Conservation (phyloP, 2,113 vertebrate species). For the Nesospiza acunhae region DNA sequence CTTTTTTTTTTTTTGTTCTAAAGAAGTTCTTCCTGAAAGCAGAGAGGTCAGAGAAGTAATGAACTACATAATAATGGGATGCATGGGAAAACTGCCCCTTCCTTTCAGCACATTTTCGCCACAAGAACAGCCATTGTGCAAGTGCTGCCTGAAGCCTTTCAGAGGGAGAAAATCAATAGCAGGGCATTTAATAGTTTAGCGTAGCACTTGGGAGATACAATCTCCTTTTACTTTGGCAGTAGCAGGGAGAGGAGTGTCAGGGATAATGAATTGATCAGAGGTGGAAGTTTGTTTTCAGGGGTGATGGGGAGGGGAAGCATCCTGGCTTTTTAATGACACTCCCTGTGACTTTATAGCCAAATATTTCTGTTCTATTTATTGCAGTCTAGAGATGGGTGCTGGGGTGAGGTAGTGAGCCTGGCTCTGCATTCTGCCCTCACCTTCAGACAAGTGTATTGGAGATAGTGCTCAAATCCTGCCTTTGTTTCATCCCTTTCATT, state of each 20-base stretch:
- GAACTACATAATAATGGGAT: not conserved
- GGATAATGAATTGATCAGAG: not conserved
- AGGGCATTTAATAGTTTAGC: not conserved
- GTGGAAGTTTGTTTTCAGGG: not conserved
- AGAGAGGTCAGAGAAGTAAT: not conserved
- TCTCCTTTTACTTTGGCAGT: not conserved
- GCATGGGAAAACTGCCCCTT: not conserved
- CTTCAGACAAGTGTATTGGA: not conserved
- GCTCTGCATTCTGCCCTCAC: not conserved
- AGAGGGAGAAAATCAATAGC: not conserved
- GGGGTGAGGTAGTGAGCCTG: not conserved
- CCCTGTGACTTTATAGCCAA: not conserved
- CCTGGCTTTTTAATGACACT: not conserved
- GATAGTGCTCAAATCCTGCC: not conserved
- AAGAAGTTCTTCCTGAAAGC: not conserved
- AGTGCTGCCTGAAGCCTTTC: constrained; percentile 8
- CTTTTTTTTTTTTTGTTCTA: not conserved
- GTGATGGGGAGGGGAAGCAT: not conserved
- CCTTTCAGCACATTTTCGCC: not conserved
- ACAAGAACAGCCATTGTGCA: not conserved
- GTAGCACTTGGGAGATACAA: not conserved
- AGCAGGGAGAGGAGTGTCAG: not conserved
- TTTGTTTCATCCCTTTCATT: not conserved
- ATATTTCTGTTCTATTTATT: not conserved
- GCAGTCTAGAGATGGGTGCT: not conserved